A percentile compares a stretch with the other conserved stretches of the same genome.
Conservation (phyloP, 1,140 invertebrate genomes). For the Solenopsis invicta region DNA sequence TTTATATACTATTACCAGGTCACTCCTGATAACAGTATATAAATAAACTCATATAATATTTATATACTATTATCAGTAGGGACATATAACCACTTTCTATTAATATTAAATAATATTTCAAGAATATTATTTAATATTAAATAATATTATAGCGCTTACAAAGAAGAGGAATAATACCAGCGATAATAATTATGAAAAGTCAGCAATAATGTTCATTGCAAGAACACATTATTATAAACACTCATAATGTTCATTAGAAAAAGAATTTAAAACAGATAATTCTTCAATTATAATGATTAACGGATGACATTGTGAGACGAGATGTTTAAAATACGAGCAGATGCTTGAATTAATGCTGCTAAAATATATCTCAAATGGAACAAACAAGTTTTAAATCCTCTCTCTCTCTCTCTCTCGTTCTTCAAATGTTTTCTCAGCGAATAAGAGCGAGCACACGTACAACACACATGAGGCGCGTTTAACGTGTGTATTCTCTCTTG, state of each 20-base stretch:
- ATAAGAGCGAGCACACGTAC: slow-evolving; percentile 11
- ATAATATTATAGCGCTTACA: too few relatives aligned
- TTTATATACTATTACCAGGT: too few relatives aligned
- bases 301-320: not conserved
- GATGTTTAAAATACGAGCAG: not conserved
- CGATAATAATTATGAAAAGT: not conserved
- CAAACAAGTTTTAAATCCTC: slow-evolving; percentile 14
- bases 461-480: slow-evolving; percentile 38
- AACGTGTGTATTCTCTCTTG: slow-evolving; percentile 67
- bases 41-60: too few relatives aligned
- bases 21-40: too few relatives aligned
- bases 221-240: not conserved
- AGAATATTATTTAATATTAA: too few relatives aligned
- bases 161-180: not conserved
- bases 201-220: not conserved
- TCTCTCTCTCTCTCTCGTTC: not conserved
- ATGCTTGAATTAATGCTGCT: not conserved
- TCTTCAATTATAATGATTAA: slow-evolving; percentile 5
- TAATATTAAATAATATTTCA: too few relatives aligned
- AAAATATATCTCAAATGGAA: slow-evolving; percentile 1
- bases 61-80: too few relatives aligned
- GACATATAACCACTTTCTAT: too few relatives aligned
- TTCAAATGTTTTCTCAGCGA: slow-evolving; percentile 7
- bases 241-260: not conserved
- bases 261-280: not conserved